Conservation (phyloP, 1,140 invertebrate genomes). For the Calephelis nemesis region DNA sequence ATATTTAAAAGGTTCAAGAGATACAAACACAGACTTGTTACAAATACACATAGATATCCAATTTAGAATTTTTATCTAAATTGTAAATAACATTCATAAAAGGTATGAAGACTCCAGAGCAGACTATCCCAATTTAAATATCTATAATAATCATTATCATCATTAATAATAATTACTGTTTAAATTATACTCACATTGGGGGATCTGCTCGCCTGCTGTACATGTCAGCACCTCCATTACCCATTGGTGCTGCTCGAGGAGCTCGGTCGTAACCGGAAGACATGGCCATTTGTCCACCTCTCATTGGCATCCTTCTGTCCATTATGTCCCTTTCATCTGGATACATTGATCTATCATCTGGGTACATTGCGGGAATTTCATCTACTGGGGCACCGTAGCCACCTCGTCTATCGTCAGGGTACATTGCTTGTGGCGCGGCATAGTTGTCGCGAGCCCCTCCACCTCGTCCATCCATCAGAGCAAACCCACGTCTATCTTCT, state of each 20-base stretch:
- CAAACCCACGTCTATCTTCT: constrained; percentile 74
- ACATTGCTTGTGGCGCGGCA: constrained; percentile 58
- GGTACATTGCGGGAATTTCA: constrained; percentile 60
- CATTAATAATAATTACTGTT: not conserved
- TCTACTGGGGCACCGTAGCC: constrained; percentile 55
- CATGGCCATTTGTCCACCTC: constrained; percentile 46
- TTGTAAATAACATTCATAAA: no score
- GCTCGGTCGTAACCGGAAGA: constrained; percentile 56
- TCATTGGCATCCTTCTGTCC: constrained; percentile 54
- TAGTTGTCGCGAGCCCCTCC: constrained; percentile 56
- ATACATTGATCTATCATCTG: constrained; percentile 68
- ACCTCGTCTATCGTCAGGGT: constrained; percentile 59
- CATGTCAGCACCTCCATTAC: constrained; percentile 62
- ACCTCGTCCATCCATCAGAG: constrained; percentile 60
- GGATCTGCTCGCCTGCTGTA: constrained; percentile 71
- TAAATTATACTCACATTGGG: constrained; percentile 61
- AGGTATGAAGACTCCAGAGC: no score
- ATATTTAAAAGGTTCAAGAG: no score
- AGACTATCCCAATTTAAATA: not conserved
- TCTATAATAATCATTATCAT: not conserved
- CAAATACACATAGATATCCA: no score
- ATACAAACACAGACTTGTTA: no score
- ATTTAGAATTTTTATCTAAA: no score
- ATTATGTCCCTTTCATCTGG: constrained; percentile 66
- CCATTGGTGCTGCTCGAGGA: constrained; percentile 54